Evolutionary conservation across 92 coral and sea anemone species (phyloP).

Genomic region (Zoanthus sansibaricus): DNA sequence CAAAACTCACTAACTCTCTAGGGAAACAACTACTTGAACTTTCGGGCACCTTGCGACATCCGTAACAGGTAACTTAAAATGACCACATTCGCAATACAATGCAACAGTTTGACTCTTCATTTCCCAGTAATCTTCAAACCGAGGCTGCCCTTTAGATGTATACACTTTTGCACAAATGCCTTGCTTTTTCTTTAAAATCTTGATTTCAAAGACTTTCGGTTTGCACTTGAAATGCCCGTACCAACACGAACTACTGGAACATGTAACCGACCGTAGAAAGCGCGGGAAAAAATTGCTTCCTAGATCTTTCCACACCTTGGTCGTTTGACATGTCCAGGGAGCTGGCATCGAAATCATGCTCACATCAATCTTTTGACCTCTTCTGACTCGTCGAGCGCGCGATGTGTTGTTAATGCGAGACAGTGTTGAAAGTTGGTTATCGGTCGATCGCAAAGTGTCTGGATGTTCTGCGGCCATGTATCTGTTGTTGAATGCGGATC

Average conservation of each 20-base stretch:
- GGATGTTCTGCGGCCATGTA: conserved; percentile 76
- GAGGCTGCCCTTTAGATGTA: conserved; percentile 54
- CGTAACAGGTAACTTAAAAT: no score
- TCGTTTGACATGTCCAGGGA: conserved; percentile 80
- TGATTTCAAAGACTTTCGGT: conserved; percentile 57
- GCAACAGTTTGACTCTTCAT: conserved; percentile 47
- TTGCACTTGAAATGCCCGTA: conserved; percentile 70
- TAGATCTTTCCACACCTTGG: conserved; percentile 57
- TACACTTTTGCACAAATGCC: conserved; percentile 63
- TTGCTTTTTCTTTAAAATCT: conserved; percentile 69
- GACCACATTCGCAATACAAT: conserved; percentile 73
- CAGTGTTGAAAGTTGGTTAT: conserved; percentile 43
- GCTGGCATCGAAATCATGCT: conserved; percentile 54
- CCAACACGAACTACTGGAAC: conserved; percentile 69
- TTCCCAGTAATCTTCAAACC: conserved; percentile 82
- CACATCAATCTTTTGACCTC: conserved; percentile 43
- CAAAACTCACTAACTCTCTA: no score
- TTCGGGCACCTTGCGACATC: no score
- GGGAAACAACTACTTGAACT: no score
- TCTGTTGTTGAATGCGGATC: conserved; percentile 66
- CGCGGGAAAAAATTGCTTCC: conserved; percentile 76
- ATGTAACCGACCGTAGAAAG: conserved; percentile 61
- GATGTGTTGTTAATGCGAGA: neutral
- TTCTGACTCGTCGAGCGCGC: conserved; percentile 19
- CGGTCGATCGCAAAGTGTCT: conserved; percentile 29